phyloP scores from a whole-genome alignment of 2,113 vertebrate species.

The Corvus moneduloides region DNA sequence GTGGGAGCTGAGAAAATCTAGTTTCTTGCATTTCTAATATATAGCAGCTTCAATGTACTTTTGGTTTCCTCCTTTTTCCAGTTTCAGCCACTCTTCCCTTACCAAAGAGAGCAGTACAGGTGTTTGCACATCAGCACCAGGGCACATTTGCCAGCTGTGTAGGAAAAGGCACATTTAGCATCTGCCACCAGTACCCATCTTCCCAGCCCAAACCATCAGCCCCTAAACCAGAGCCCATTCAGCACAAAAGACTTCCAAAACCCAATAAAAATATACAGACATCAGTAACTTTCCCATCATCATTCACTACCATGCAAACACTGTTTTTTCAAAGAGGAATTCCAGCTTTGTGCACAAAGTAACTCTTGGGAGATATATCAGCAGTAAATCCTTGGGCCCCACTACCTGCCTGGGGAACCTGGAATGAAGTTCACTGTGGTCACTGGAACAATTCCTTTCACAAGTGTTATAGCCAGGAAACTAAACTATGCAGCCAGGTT shows the following conservation, averaged over 20 bases:
- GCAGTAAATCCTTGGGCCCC: neutral
- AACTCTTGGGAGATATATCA: neutral
- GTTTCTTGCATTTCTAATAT: neutral
- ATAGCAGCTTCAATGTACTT: neutral
- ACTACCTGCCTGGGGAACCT: neutral
- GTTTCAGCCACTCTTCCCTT: neutral
- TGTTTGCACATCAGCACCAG: neutral
- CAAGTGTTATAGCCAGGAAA: neutral
- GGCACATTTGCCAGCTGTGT: neutral
- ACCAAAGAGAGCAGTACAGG: neutral
- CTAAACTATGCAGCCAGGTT: neutral
- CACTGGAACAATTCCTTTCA: neutral
- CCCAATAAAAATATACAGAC: neutral
- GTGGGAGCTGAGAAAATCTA: constrained; percentile 40
- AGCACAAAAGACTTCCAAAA: neutral
- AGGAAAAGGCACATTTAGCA: neutral
- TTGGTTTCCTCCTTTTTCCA: neutral
- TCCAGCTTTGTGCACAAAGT: neutral
- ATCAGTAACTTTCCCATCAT: neutral
- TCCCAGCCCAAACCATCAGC: neutral
- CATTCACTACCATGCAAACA: fast-evolving
- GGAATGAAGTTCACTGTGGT: neutral
- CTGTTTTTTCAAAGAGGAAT: neutral
- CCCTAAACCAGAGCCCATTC: neutral
- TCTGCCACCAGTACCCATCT: neutral